Conservation (phyloP, 2,113 vertebrate species). For the Gila orcuttii region DNA sequence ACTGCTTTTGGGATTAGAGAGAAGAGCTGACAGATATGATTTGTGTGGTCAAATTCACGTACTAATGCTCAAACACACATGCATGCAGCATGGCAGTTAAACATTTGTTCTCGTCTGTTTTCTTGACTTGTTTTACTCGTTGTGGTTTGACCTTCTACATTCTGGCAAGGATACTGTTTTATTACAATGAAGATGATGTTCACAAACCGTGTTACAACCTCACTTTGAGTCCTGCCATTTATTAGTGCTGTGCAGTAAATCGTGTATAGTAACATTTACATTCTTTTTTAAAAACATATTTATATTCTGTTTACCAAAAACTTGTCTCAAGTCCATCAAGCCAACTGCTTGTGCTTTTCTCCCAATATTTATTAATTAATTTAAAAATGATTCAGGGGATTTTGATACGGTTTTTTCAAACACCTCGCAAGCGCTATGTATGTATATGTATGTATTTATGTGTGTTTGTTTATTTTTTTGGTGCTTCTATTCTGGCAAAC, state of each 20-base stretch:
- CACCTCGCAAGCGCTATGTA: neutral
- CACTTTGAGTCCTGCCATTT: neutral
- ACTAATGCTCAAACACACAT: constrained; percentile 31
- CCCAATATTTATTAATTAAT: no score
- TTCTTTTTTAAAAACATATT: neutral
- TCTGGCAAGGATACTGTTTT: neutral
- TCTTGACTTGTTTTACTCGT: neutral
- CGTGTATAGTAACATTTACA: neutral
- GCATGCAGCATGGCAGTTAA: neutral
- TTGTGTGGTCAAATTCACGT: constrained; percentile 13
- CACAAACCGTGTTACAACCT: neutral
- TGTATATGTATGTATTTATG: neutral
- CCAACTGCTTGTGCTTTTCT: neutral
- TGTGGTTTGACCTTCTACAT: neutral
- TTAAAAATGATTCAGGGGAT: neutral
- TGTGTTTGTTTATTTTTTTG: neutral
- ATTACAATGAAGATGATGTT: neutral
- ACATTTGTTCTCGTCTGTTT: neutral
- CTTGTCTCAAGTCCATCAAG: neutral
- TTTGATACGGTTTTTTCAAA: neutral
- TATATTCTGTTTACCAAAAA: neutral
- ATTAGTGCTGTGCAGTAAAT: neutral
- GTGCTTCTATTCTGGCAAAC: neutral
- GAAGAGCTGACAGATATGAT: constrained; percentile 18
- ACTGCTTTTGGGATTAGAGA: constrained; percentile 40